Conservation (phyloP, 2,888 invertebrate species). For the Acleris emargana region DNA sequence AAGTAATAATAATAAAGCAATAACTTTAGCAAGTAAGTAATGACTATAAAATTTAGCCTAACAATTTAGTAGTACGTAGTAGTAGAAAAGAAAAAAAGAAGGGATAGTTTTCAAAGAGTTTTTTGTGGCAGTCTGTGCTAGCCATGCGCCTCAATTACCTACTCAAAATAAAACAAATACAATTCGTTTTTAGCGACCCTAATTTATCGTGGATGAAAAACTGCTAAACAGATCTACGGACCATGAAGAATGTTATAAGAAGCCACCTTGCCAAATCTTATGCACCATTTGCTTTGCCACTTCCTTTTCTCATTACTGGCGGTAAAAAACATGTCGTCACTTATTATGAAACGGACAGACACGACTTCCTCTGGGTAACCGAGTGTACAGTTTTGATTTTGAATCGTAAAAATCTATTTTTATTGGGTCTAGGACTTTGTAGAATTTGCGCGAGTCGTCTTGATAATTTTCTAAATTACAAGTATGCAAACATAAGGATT, state of each 20-base stretch:
- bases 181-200: slow-evolving; percentile 3
- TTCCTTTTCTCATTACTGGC: slow-evolving; percentile 35
- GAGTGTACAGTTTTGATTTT: neutral
- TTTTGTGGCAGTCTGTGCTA: too few relatives aligned
- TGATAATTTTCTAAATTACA: too few relatives aligned
- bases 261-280: slow-evolving; percentile 17
- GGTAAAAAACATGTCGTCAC: slow-evolving; percentile 21
- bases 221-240: slow-evolving; percentile 4
- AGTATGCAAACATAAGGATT: too few relatives aligned
- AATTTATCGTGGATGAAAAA: slow-evolving; percentile 7
- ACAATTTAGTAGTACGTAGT: too few relatives aligned
- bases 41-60: too few relatives aligned
- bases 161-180: slow-evolving; percentile 8
- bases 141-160: too few relatives aligned
- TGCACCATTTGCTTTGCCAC: slow-evolving; percentile 28
- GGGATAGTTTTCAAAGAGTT: too few relatives aligned
- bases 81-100: too few relatives aligned
- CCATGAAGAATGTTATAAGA: slow-evolving; percentile 17
- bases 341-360: slow-evolving; percentile 2
- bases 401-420: neutral
- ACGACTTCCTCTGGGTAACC: neutral
- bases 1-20: too few relatives aligned
- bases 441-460: too few relatives aligned
- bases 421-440: neutral
- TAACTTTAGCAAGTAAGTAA: too few relatives aligned